Base-by-base conservation (phyloP, 2,888 invertebrate genomes). In the Thymelicus sylvestris region DNA sequence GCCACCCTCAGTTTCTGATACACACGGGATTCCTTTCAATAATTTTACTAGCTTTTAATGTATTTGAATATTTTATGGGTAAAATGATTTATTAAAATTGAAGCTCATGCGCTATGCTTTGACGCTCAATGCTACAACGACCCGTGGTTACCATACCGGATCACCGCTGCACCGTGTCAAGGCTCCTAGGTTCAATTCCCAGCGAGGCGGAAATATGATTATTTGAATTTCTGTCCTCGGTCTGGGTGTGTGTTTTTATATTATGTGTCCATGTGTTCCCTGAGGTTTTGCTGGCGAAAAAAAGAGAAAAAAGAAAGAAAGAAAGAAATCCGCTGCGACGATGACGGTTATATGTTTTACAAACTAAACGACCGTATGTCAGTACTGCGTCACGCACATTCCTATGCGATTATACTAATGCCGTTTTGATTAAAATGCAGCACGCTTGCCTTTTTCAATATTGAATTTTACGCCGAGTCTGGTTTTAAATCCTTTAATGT, bases 401-500 rank as follows among this genome's bases (percentile, higher is more conserved):
- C 90, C 88, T 86, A 86, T 81, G 83, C 88, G 91, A 92, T 92
- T 92, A 91, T 83, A 88, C 88, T 93, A 93, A 93, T 93, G 83
- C 93, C 89, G 81, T 86, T 91, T 93, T 93, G 91, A 93, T 93
- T 92, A 92, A 92, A 93, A 91, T 88, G 88, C 90, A 91, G 86
- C 78, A 77, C 78, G 75, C 74, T 79, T 86, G 85, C 87, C 85
- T 87, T 89, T 88, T 90, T 88, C 87, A 88, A 90, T 91, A 91
- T 92, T 89, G 88, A 89, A 90, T 89, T 89, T 90, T 83, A 86
- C 84, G 89, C 85, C 85, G 85, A 79, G 81, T 80, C 81, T 80
- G 79, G 80, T 87, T 85, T 80, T 76, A 83, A 85, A 81, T 84
- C 82, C 82, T 80, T 78, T 82, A 78, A 79, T 78, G 76, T 79